Evolutionary conservation across 2,113 vertebrate species (phyloP), one percentile per base, ranked within the genome.

Genomic region (Lophochroa leadbeateri): DNA sequence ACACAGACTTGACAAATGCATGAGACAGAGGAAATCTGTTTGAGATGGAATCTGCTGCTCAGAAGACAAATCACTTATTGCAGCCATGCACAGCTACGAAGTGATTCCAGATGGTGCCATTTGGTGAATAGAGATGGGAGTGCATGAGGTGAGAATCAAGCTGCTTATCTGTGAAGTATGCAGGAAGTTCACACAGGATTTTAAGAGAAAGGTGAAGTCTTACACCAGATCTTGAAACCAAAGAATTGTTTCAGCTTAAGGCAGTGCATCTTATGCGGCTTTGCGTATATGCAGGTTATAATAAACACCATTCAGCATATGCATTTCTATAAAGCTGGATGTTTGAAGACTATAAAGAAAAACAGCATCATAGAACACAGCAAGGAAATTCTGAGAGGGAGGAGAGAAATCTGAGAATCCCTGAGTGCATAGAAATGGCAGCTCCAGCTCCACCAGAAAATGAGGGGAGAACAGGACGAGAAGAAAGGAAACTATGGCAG

Each of bases 71-170:
- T 94, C 85, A 68, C 79, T 90, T 88, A 75, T 3, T 93, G 80
- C 92, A 90, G 88, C 85, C 87, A 43, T 86, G 76, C 86, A 90
- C 0, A 81, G 85, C 75, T 93, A 88, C 44, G 71, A 83, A 96
- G 79, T 33, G 55, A 81, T 87, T 95, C 87, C 95, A 91, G 87
- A 95, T 94, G 96, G 94, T 94, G 85, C 85, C 82, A 74, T 93
- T 74, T 95, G 90, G 93, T 88, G 64, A 88, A 67, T 0, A 47
- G 93, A 81, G 60, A 90, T 63, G 82, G 71, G 53, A 93, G 39
- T 33, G 64, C 19, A 92, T 77, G 55, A 82, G n/a, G 53, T 28
- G 47, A 88, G 68, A 94, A 83, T 81, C 37, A 64, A 81, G 88
- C 93, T 64, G 55, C 71, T 0, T 21, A 67, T 88, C 75, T 94